phyloP scores from a whole-genome alignment of 2,888 invertebrate genomes.

The Agrypnus murinus region DNA sequence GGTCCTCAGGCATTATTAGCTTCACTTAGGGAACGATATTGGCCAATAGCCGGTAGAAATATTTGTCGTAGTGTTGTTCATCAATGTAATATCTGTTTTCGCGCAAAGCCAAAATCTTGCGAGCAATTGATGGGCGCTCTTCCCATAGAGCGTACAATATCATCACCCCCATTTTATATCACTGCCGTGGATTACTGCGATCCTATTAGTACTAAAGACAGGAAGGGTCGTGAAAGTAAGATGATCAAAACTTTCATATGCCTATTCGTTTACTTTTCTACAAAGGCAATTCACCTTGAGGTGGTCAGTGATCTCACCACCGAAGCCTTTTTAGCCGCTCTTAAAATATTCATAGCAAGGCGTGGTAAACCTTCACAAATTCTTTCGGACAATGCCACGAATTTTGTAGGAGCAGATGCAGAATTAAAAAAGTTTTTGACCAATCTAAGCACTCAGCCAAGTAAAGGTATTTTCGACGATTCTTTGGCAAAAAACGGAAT shows the following conservation, averaged over 20 bases:
- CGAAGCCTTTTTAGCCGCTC: not conserved
- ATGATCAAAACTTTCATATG: slow-evolving; percentile 53
- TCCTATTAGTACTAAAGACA: slow-evolving; percentile 57
- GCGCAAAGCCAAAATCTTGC: slow-evolving; percentile 45
- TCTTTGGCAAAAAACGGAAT: slow-evolving; percentile 27
- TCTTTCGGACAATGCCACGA: not conserved
- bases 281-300: slow-evolving; percentile 54
- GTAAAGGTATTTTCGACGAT: not conserved
- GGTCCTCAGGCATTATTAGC: slow-evolving; percentile 45
- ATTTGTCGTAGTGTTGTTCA: slow-evolving; percentile 48
- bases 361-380: not conserved
- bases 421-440: too few species aligned
- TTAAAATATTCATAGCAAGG: not conserved
- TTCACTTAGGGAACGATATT: slow-evolving; percentile 51
- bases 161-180: slow-evolving; percentile 54
- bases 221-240: slow-evolving; percentile 49
- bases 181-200: slow-evolving; percentile 59
- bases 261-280: slow-evolving; percentile 56
- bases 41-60: slow-evolving; percentile 56
- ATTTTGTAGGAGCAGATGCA: not conserved
- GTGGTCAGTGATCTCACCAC: slow-evolving; percentile 29
- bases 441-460: not conserved
- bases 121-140: slow-evolving; percentile 58
- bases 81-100: slow-evolving; percentile 55
- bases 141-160: slow-evolving; percentile 52